Evolutionary conservation across 2,113 vertebrate species (phyloP).

Genomic region (Ceyx melanurus): DNA sequence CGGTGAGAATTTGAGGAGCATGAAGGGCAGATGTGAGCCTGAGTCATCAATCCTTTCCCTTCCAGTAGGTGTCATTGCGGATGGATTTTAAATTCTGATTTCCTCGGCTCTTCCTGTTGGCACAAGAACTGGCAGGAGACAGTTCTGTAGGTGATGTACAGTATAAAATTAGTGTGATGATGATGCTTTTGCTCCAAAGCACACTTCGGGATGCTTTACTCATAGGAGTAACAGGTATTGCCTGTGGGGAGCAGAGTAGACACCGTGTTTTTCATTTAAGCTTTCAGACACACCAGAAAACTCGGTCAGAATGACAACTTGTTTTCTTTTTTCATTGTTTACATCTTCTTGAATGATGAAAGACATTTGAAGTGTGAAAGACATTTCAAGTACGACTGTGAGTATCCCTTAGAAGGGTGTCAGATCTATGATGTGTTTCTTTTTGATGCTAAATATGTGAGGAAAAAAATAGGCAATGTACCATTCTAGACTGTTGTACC

Average conservation of each 20-base stretch:
- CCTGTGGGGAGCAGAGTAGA: background rate
- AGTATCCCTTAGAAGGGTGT: background rate
- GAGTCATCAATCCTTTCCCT: slow-evolving; percentile 47
- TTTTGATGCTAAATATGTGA: background rate
- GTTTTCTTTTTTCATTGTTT: background rate
- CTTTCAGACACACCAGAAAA: background rate
- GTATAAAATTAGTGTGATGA: background rate
- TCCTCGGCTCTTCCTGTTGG: background rate
- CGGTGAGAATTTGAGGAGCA: background rate
- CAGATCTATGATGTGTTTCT: background rate
- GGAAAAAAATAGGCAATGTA: background rate
- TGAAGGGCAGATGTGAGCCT: slow-evolving; percentile 51
- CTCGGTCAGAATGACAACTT: background rate
- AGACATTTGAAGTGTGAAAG: background rate
- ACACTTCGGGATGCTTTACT: background rate
- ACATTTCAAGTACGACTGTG: background rate
- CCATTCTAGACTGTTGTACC: rapidly evolving
- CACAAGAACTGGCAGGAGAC: background rate
- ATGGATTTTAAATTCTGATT: slow-evolving; percentile 16
- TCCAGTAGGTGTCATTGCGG: slow-evolving; percentile 62
- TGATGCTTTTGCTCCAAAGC: background rate
- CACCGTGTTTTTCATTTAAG: background rate
- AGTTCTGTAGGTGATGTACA: background rate
- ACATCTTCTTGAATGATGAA: background rate
- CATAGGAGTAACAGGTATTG: background rate